Conservation (phyloP, 2,888 invertebrate genomes). For the Patella pellucida region DNA sequence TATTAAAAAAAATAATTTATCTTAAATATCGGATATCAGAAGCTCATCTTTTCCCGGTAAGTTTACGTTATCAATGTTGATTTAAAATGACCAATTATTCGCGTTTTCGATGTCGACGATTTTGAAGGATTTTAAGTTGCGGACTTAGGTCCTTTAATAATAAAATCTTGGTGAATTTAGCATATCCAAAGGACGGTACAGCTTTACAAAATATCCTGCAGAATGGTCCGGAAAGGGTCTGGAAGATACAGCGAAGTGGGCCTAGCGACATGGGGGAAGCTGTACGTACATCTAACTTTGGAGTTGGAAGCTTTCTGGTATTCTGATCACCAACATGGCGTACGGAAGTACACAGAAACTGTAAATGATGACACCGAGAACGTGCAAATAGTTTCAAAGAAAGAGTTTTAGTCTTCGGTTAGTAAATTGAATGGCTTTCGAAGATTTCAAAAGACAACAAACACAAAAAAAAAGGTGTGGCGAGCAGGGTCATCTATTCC, state of each 20-base stretch:
- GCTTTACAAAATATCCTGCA: background rate
- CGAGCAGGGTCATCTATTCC: background rate
- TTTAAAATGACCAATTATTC: too few relatives aligned
- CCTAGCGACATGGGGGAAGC: slow-evolving; percentile 14
- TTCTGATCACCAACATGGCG: background rate
- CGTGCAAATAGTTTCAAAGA: too few relatives aligned
- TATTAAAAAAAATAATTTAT: too few relatives aligned
- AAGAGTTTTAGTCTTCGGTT: too few relatives aligned
- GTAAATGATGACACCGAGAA: background rate
- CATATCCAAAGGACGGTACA: slow-evolving; percentile 6
- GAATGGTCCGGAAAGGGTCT: background rate
- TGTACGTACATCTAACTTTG: slow-evolving; percentile 6
- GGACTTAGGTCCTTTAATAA: too few relatives aligned
- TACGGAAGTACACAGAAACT: background rate
- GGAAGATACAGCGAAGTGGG: slow-evolving; percentile 3
- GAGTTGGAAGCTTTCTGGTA: background rate
- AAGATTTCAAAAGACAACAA: background rate
- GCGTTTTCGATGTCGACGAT: too few relatives aligned
- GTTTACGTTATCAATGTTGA: too few relatives aligned
- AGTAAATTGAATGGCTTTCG: background rate
- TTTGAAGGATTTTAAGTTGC: too few relatives aligned
- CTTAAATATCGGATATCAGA: too few relatives aligned
- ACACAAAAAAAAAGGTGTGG: background rate
- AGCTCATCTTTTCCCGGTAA: too few relatives aligned
- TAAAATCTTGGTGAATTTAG: background rate